phyloP scores from a whole-genome alignment of 2,113 vertebrate species.

The Calonectris borealis region DNA sequence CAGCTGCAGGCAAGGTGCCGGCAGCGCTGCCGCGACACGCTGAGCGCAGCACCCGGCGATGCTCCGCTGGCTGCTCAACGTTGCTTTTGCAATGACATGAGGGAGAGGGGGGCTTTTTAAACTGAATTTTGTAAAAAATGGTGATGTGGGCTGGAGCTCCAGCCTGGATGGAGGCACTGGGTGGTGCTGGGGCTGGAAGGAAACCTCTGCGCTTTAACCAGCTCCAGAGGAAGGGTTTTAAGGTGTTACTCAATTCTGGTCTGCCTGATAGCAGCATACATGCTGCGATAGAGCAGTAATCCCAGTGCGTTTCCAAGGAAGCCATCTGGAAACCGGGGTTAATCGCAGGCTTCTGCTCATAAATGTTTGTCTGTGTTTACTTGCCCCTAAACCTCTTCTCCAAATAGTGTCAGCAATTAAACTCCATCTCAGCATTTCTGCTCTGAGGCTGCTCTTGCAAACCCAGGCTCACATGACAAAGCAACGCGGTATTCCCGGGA shows the following conservation, averaged over 20 bases:
- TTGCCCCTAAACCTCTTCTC: neutral
- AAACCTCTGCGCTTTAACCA: neutral
- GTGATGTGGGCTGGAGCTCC: neutral
- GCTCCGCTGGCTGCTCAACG: too few relatives aligned
- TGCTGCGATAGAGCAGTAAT: neutral
- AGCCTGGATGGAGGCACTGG: neutral
- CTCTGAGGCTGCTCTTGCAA: neutral
- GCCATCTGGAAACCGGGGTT: neutral
- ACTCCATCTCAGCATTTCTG: neutral
- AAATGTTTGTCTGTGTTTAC: neutral
- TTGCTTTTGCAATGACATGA: rapidly evolving
- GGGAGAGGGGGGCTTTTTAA: neutral
- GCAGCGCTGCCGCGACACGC: too few relatives aligned
- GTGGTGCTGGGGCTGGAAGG: neutral
- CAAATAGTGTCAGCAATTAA: neutral
- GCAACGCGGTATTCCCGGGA: rapidly evolving
- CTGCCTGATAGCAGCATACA: neutral
- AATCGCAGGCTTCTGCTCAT: neutral
- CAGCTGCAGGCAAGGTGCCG: too few relatives aligned
- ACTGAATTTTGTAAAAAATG: neutral
- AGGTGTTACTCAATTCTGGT: neutral
- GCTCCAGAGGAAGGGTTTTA: neutral
- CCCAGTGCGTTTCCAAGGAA: neutral
- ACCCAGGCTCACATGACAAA: neutral
- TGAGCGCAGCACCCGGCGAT: too few relatives aligned